A percentile compares a stretch with the other conserved stretches of the same genome.
These are phyloP conservation scores for Eulemur albifrons DNA, from an alignment of 2,797 vertebrate genomes.

Conservation along the genomic window DNA sequence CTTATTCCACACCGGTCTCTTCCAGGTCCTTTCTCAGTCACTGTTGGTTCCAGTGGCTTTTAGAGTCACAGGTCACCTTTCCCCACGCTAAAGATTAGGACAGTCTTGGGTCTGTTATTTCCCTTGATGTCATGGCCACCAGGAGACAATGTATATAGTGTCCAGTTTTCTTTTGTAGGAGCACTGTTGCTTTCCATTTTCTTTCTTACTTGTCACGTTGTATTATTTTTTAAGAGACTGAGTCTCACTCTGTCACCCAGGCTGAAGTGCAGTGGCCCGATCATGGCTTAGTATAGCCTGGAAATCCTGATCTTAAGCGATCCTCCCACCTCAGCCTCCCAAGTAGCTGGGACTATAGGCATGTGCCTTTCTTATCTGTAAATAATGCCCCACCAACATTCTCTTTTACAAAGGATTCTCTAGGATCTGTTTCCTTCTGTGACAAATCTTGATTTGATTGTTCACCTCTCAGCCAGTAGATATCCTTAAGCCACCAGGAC, in stretches of 20 bases:
- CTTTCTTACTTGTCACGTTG: not conserved
- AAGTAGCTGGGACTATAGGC: too few species aligned
- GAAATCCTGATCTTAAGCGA: too few species aligned
- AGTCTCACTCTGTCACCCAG: too few species aligned
- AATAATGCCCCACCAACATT: too few species aligned
- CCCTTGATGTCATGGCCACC: not conserved
- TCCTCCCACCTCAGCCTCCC: too few species aligned
- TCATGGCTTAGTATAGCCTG: too few species aligned
- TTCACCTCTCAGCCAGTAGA: not conserved
- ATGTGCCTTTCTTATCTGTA: too few species aligned
- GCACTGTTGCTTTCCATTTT: conserved; percentile 11
- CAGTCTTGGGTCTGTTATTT: not conserved
- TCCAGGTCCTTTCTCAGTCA: not conserved
- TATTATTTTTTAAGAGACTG: not conserved
- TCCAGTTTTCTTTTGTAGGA: not conserved
- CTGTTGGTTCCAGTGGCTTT: not conserved
- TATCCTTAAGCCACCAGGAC: not conserved
- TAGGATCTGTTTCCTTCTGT: not conserved
- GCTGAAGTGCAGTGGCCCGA: too few species aligned
- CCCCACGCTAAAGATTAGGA: not conserved
- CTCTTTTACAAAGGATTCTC: not conserved
- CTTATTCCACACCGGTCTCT: not conserved
- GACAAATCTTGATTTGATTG: not conserved
- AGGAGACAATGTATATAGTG: not conserved
- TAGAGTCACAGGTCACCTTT: conserved; percentile 2